Conservation (phyloP, 2,888 invertebrate genomes). For the Volucella zonaria region DNA sequence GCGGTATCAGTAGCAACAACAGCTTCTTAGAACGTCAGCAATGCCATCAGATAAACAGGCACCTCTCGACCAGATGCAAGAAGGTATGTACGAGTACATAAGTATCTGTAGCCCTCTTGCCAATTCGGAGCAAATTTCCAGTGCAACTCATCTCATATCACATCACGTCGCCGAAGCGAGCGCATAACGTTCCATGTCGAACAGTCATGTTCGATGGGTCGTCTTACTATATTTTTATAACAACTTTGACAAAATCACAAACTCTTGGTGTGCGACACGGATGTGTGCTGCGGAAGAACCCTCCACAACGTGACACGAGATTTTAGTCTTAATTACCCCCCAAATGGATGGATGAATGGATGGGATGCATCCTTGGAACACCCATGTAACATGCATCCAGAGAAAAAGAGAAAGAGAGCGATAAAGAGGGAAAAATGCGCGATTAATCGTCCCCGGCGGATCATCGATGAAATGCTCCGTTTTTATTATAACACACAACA, state of each 20-base stretch:
- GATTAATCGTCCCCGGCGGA: conserved; percentile 68
- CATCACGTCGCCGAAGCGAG: conserved; percentile 47
- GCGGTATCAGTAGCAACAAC: conserved; percentile 16
- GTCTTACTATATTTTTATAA: conserved; percentile 70
- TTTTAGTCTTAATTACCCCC: conserved; percentile 77
- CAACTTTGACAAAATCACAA: conserved; percentile 67
- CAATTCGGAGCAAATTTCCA: conserved; percentile 64
- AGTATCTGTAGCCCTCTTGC: not conserved
- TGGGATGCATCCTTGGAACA: conserved; percentile 59
- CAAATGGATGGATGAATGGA: conserved; percentile 48
- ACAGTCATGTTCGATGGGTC: conserved; percentile 71
- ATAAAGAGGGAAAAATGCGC: conserved; percentile 47
- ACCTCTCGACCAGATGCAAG: conserved; percentile 41
- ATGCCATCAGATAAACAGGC: conserved; percentile 68
- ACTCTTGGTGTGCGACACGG: conserved; percentile 4
- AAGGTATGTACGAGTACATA: not conserved
- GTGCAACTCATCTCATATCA: conserved; percentile 68
- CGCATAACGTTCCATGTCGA: conserved; percentile 71
- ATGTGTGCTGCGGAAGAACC: not conserved
- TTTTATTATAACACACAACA: conserved; percentile 64
- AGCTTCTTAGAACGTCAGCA: conserved; percentile 67
- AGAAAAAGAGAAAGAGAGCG: too few relatives aligned
- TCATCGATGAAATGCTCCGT: conserved; percentile 71
- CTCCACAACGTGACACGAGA: conserved; percentile 75
- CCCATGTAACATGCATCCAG: conserved; percentile 52